Conservation (phyloP, 2,113 vertebrate genomes). For the Camelus dromedarius region DNA sequence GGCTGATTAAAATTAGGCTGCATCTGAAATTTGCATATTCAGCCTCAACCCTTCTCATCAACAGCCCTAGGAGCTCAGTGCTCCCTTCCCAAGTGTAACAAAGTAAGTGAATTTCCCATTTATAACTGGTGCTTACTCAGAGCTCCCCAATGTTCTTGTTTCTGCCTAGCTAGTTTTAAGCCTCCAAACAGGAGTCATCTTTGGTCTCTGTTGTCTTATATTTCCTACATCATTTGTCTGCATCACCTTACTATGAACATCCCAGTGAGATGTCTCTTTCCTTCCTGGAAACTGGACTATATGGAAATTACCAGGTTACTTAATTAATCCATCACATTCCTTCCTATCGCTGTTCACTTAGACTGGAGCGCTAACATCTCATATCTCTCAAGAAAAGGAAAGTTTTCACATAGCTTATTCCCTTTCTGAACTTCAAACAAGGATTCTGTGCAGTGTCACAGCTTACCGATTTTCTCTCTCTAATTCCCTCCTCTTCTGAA, state of each 20-base stretch:
- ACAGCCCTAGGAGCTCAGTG: background rate
- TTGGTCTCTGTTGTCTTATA: background rate
- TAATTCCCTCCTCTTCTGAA: constrained; percentile 64
- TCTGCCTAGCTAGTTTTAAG: background rate
- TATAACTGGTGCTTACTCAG: background rate
- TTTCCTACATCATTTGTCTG: background rate
- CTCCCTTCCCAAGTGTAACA: background rate
- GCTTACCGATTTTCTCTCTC: constrained; percentile 58
- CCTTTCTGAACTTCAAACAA: constrained; percentile 45
- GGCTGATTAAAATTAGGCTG: background rate
- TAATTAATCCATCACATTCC: background rate
- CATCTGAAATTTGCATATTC: background rate
- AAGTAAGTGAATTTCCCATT: background rate
- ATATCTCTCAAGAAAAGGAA: background rate
- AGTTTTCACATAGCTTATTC: constrained; percentile 9
- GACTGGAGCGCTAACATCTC: background rate
- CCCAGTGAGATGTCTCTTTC: background rate
- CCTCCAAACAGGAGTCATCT: background rate
- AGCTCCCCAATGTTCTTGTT: background rate
- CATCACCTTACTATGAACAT: background rate
- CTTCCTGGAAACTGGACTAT: background rate
- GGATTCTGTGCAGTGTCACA: constrained; percentile 44
- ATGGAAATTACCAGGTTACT: constrained; percentile 14
- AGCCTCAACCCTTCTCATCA: background rate
- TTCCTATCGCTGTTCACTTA: background rate